Evolutionary conservation across 2,113 vertebrate species (phyloP), one percentile per base, ranked within the genome.

Genomic region (Limanda limanda): DNA sequence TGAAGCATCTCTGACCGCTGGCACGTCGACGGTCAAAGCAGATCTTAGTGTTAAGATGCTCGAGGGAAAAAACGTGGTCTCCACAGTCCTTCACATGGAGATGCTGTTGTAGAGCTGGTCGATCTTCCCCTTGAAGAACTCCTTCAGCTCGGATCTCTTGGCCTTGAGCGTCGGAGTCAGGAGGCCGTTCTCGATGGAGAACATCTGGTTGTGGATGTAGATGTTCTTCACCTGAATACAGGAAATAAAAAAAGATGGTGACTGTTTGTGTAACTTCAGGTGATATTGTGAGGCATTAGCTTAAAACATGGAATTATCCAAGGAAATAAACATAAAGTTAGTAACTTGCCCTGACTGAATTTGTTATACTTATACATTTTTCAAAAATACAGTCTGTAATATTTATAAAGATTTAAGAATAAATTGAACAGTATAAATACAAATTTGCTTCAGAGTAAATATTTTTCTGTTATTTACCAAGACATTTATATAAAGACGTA

Each of bases 111-210:
- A 99, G 88, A 99, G 96, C 61, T 96, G 92, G 66, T 98, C 95
- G 60, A 99, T 97, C 90, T 96, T 95, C 71, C 80, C 93, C 93
- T 95, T 98, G 94, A 99, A 99, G 94, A 95, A 97, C 86, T 97
- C 97, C 94, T 95, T 97, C 74, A 99, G 94, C 90, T 99, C 97
- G 0, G 96, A 95, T 83, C 98, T 95, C 90, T 96, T 99, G 57
- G 98, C 96, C 92, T 99, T 99, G 81, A 99, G 85, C 0, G 98
- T 99, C 1, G 98, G 98, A 0, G 98, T 99, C 94, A 99, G 92
- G 91, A 99, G 95, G 84, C 97, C 96, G 3, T 99, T 99, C 81
- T 96, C 88, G 79, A 98, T 96, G 35, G 97, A 96, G 92, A 99
- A 99, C 97, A 97, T 96, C 56, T 98, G 97, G 25, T 90, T 95